phyloP scores from a whole-genome alignment of 2,113 vertebrate species.

The Natator depressus region DNA sequence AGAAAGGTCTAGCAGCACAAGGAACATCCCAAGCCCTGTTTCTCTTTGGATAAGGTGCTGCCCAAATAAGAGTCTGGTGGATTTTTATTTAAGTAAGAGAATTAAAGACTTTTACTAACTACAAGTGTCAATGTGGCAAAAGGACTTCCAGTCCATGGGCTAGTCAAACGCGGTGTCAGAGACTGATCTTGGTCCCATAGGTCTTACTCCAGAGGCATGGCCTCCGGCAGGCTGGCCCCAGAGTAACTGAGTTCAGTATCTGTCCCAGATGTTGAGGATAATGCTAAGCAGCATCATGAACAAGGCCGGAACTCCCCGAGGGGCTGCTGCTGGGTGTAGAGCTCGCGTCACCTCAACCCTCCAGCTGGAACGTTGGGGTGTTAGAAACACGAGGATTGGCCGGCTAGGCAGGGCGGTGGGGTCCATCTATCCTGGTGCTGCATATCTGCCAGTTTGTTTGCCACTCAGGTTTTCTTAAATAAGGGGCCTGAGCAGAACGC shows the following conservation, averaged over 20 bases:
- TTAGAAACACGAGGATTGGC: not conserved
- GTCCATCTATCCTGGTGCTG: rapidly evolving
- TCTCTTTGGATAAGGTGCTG: not conserved
- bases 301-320: not conserved
- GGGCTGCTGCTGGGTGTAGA: not conserved
- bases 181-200: not conserved
- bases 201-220: not conserved
- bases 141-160: not conserved
- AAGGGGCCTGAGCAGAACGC: rapidly evolving
- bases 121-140: not conserved
- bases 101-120: not conserved
- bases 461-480: rapidly evolving
- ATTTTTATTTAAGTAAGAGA: not conserved
- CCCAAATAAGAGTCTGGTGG: not conserved
- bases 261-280: not conserved
- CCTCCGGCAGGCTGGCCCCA: not conserved
- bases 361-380: not conserved
- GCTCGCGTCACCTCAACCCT: not conserved
- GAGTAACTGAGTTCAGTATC: not conserved
- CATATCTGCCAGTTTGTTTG: rapidly evolving
- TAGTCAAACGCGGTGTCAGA: not conserved
- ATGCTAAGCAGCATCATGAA: not conserved
- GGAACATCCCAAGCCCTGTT: rapidly evolving
- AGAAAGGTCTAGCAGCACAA: not conserved
- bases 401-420: rapidly evolving